Evolutionary conservation across 2,888 invertebrate species (phyloP).

Genomic region (Drosophila multiciliata): DNA sequence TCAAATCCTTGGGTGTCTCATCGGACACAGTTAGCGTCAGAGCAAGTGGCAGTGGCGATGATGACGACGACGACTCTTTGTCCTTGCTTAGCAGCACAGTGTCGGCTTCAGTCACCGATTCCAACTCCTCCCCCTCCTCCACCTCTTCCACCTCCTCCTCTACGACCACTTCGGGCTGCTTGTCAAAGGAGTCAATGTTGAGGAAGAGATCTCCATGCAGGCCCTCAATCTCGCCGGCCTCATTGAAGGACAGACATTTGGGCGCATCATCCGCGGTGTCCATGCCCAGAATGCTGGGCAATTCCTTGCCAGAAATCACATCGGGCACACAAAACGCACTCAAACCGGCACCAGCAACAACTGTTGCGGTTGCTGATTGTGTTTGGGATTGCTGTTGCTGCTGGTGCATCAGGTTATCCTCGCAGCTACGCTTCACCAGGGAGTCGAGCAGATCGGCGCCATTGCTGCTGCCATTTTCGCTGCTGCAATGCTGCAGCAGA

Average conservation of each 20-base stretch:
- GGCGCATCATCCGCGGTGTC: constrained; percentile 84
- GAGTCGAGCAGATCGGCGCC: constrained; percentile 87
- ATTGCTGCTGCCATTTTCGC: constrained; percentile 85
- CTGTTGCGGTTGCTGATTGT: constrained; percentile 14
- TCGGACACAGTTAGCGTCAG: constrained; percentile 77
- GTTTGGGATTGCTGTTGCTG: constrained; percentile 12
- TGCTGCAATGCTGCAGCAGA: constrained; percentile 81
- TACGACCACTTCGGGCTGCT: constrained; percentile 54
- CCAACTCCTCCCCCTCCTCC: constrained; percentile 25
- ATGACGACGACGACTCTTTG: background rate
- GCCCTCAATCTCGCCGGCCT: constrained; percentile 84
- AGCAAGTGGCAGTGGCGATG: background rate
- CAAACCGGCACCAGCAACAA: constrained; percentile 37
- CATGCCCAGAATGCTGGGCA: constrained; percentile 88
- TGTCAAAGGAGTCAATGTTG: constrained; percentile 72
- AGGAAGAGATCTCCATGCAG: constrained; percentile 83
- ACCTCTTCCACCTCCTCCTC: constrained; percentile 4
- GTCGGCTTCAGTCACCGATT: constrained; percentile 6
- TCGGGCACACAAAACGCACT: constrained; percentile 67
- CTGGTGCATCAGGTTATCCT: constrained; percentile 86
- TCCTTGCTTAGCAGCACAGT: constrained; percentile 51
- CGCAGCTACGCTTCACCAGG: constrained; percentile 87
- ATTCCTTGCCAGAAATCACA: constrained; percentile 86
- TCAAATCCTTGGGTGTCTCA: constrained; percentile 88
- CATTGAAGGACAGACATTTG: constrained; percentile 84